phyloP scores from a whole-genome alignment of 2,888 invertebrate species.

The Oxyscelio sp. region DNA sequence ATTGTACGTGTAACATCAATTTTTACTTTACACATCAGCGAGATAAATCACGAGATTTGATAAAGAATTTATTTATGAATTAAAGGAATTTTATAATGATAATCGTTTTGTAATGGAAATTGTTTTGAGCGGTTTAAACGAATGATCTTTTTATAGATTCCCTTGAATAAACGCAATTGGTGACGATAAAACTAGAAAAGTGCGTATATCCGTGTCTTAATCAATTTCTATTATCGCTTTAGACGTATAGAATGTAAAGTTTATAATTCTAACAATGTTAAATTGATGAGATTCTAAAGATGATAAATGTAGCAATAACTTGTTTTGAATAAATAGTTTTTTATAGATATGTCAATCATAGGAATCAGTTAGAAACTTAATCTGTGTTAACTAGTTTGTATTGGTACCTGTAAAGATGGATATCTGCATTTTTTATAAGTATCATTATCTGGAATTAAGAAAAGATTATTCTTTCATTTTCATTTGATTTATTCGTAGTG shows the following conservation, averaged over 20 bases:
- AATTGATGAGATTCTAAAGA: conserved; percentile 22
- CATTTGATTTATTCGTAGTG: not conserved
- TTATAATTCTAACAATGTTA: conserved; percentile 28
- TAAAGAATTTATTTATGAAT: conserved; percentile 26
- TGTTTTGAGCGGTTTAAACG: too few relatives aligned
- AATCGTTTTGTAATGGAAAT: too few relatives aligned
- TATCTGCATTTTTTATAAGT: not conserved
- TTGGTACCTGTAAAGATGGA: conserved; percentile 21
- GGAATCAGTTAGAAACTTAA: conserved; percentile 37
- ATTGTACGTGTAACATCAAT: not conserved
- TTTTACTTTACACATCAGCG: not conserved
- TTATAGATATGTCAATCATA: conserved; percentile 36
- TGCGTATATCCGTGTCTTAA: too few relatives aligned
- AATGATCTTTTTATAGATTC: too few relatives aligned
- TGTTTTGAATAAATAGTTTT: conserved; percentile 43
- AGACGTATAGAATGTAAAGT: not conserved
- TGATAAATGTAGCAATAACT: conserved; percentile 38
- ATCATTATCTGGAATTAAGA: conserved; percentile 3
- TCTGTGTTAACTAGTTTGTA: conserved; percentile 29
- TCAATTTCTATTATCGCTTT: conserved; percentile 28
- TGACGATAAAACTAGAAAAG: too few relatives aligned
- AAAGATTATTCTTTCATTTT: conserved; percentile 5
- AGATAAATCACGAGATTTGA: not conserved
- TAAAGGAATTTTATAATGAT: too few relatives aligned
- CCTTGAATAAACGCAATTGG: too few relatives aligned